These are phyloP conservation scores for Harpalus rufipes DNA, from an alignment of 2,888 invertebrate species.

Conservation along the genomic window DNA sequence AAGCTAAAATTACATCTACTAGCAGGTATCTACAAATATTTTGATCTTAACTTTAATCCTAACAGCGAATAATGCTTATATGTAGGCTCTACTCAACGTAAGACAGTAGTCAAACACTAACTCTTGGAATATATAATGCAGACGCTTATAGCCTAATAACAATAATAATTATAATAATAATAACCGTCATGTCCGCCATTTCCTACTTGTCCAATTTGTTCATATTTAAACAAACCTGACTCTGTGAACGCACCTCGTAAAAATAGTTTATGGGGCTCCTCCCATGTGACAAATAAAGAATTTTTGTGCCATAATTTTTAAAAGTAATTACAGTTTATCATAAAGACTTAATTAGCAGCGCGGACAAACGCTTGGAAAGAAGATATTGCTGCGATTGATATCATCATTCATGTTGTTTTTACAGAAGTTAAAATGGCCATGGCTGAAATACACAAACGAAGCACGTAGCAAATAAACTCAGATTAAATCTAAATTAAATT, in stretches of 20 bases:
- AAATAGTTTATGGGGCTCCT: neutral
- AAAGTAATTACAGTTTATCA: constrained; percentile 60
- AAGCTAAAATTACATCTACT: too few relatives aligned
- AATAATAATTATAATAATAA: too few relatives aligned
- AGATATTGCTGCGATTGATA: constrained; percentile 50
- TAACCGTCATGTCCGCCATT: too few relatives aligned
- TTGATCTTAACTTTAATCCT: too few relatives aligned
- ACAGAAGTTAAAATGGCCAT: constrained; percentile 1
- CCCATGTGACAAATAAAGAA: constrained; percentile 37
- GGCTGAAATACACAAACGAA: neutral
- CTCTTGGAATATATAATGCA: too few relatives aligned
- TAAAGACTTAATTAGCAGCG: constrained; percentile 56
- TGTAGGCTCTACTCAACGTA: too few relatives aligned
- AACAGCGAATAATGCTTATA: too few relatives aligned
- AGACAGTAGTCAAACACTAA: too few relatives aligned
- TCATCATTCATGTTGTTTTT: constrained; percentile 46
- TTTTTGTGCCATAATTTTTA: constrained; percentile 45
- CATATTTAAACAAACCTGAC: neutral
- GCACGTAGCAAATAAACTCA: constrained; percentile 5
- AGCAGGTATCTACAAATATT: too few relatives aligned
- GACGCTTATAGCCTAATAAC: too few relatives aligned
- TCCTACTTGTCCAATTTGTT: neutral
- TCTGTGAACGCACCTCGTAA: neutral
- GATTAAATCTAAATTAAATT: constrained; percentile 43
- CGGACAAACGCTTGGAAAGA: constrained; percentile 15